Evolutionary conservation across 2,888 invertebrate genomes (phyloP), one percentile per base, ranked within the genome.

Genomic region (Pyrrhosoma nymphula): DNA sequence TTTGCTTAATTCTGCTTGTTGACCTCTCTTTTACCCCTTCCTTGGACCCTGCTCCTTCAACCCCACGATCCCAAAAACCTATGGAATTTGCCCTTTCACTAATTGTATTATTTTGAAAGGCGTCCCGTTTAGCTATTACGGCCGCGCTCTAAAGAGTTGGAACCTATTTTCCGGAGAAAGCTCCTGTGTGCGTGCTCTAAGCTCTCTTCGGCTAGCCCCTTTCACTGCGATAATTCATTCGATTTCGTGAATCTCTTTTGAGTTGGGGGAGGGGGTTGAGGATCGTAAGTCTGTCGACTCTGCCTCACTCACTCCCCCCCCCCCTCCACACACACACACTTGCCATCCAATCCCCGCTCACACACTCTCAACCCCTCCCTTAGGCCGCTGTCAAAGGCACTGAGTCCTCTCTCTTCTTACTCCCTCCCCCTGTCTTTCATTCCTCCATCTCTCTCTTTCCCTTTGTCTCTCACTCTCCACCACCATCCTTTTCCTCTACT

Each of bases 181-280:
- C 82, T 82, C 18, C 35, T 35, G 82, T 82, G 35, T 82, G 30
- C 30, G 30, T 35, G 82, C 82, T 23, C 35, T 82, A 30, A 26
- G 16, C 18, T 82, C 82, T 82, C 82, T 30, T 35, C 82, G 26
- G 16, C 30, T 20, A 60, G 12, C 23, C 26, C 82, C 82, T 82
- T 82, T 82, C 35, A 82, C 26, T 26, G 35, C 35, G 30, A 82
- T 82, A 82, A 82, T 82, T 82, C 82, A 35, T 82, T 82, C 35
- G 82, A 82, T 82, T 30, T 82, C 82, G 82, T 82, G 82, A 82
- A 82, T 82, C 82, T 82, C 82, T 82, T 82, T 82, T 82, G 82
- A 82, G 82, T 82, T n/a, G n/a, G 23, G 47, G 69, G 69, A 14
- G n/a, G 23, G 47, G 69, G 69, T n/a, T 69, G 82, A 35, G 82